Conservation (phyloP, 2,888 invertebrate species). For the Drosophila kanekoi region DNA sequence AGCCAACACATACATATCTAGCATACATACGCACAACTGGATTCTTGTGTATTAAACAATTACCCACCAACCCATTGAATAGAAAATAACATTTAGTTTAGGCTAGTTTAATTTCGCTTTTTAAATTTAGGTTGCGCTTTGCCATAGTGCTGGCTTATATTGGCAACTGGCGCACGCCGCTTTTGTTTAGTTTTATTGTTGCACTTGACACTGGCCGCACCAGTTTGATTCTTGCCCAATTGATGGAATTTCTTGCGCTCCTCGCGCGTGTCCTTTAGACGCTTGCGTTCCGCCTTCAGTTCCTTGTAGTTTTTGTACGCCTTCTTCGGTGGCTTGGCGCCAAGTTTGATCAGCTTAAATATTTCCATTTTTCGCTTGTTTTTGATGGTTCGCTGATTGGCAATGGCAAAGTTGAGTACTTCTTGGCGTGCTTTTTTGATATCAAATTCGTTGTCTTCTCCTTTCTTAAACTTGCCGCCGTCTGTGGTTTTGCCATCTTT, state of each 20-base stretch:
- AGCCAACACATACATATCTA: constrained; percentile 10
- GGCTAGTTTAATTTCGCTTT: constrained; percentile 57
- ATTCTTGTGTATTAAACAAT: background rate
- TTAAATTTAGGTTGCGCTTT: constrained; percentile 81
- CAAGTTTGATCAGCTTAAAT: constrained; percentile 90
- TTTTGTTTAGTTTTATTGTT: constrained; percentile 77
- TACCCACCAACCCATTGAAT: background rate
- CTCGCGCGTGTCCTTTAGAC: constrained; percentile 86
- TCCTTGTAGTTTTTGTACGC: constrained; percentile 91
- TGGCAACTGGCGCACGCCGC: constrained; percentile 85
- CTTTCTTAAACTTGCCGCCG: background rate
- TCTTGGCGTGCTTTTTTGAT: constrained; percentile 92
- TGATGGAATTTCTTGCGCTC: constrained; percentile 86
- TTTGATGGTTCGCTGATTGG: constrained; percentile 88
- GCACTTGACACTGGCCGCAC: constrained; percentile 87
- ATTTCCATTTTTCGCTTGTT: constrained; percentile 92
- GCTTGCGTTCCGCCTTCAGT: constrained; percentile 87
- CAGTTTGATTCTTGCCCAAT: constrained; percentile 87
- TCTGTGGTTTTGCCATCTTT: background rate
- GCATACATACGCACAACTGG: background rate
- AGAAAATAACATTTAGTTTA: constrained; percentile 6
- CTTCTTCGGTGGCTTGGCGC: constrained; percentile 92
- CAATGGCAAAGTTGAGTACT: constrained; percentile 93
- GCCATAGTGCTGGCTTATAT: constrained; percentile 84
- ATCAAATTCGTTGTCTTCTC: constrained; percentile 86